Percentiles rank a stretch among this genome's conserved stretches.
These are phyloP conservation scores for Ardeotis arabs DNA, from an alignment of 2,113 vertebrate species.

Conservation along the genomic window DNA sequence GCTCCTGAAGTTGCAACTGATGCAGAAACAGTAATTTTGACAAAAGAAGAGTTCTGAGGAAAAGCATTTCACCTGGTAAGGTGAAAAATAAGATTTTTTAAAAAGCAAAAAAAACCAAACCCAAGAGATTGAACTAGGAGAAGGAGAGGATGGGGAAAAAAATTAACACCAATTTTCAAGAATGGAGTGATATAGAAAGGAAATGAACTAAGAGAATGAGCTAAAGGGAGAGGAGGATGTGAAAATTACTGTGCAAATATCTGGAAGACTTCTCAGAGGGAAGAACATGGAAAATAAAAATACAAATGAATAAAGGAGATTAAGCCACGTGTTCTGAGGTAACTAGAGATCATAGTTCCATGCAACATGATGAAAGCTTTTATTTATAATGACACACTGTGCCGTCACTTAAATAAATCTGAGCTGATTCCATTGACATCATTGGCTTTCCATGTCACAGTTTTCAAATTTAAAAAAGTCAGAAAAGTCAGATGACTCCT, in stretches of 20 bases:
- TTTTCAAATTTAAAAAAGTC: neutral
- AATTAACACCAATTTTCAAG: neutral
- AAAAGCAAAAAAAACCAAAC: neutral
- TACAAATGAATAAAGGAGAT: neutral
- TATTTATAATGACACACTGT: constrained; percentile 1
- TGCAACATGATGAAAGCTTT: neutral
- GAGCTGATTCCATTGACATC: neutral
- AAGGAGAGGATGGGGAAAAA: neutral
- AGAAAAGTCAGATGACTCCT: neutral
- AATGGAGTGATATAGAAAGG: neutral
- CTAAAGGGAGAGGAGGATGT: neutral
- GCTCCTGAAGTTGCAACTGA: neutral
- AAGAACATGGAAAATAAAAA: neutral
- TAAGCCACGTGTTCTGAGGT: neutral
- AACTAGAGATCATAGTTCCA: neutral
- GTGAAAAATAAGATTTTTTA: neutral
- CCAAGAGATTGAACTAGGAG: neutral
- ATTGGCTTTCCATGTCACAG: neutral
- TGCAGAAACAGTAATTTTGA: neutral
- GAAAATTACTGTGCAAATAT: neutral
- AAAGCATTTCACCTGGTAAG: neutral
- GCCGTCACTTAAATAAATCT: constrained; percentile 6
- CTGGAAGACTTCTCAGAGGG: neutral
- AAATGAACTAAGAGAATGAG: neutral
- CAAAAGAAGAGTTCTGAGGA: neutral